Evolutionary conservation across 2,797 vertebrate species (phyloP), one percentile per base, ranked within the genome.

Genomic region (Champsocephalus esox): DNA sequence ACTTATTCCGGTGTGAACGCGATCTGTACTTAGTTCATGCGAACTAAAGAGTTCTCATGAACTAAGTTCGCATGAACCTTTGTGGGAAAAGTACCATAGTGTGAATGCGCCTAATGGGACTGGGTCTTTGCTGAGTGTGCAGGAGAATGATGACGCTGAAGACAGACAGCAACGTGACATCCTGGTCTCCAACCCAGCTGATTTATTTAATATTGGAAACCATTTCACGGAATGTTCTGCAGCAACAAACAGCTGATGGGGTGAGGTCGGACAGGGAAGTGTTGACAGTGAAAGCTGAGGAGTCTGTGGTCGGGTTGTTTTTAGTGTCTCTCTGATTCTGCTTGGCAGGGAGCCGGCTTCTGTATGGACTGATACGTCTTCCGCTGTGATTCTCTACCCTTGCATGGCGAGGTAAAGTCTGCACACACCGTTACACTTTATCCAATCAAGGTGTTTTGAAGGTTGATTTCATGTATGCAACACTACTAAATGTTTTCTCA

Each of bases 251-350:
- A 69, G 59, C 67, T 69, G 78, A 48, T 38, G 6, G 34, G 34
- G 28, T 28, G 28, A 28, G 28, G 28, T 28, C 28, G 28, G 79
- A 86, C 65, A 0, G 57, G 68, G 19, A 44, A 72, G 79, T 72
- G 82, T 70, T 76, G 70, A 71, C 58, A 44, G 70, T 78, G 77
- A 75, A 81, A 75, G 73, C 71, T 16, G 80, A 81, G 77, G 51
- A 81, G 73, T 68, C 86, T 78, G 84, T 16, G 84, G 80, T 78
- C 61, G 0, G 80, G 21, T 70, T 81, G 80, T 77, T 89, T 85
- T 84, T 77, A 84, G 77, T 77, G 81, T 86, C 72, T 82, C 73
- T 84, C 49, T 43, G 71, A 78, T 81, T 80, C 74, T 19, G 71
- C 81, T 48, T 57, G 80, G 84, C 72, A 13, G 78, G 48, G 3